Evolutionary conservation across 64 coral and sea anemone species (phyloP), one percentile per base, ranked within the genome.

Genomic region (Pocillopora verrucosa): DNA sequence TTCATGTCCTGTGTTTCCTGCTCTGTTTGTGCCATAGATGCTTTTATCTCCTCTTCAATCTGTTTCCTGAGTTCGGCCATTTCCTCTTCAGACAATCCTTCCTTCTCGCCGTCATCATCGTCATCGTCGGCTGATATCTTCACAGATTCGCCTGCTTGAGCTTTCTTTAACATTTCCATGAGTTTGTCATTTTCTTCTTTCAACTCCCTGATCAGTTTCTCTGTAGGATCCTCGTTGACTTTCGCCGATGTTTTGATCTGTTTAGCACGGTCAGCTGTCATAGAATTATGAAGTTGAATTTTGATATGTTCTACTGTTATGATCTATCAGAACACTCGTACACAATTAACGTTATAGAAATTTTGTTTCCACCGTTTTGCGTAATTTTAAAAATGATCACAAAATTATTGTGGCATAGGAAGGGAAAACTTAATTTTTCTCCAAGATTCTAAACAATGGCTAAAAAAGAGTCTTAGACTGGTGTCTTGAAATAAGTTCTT

Each of bases 151-250:
- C 96, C 96, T 26, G 80, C 72, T 56, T 98, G 86, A 17, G 96
- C 93, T 20, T 88, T 78, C 87, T 98, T 94, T 73, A 98, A 63
- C 93, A 95, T 98, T 83, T 98, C 89, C 58, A 95, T 16, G 13
- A 98, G 91, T 36, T 98, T 98, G 0, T 89, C 96, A 41, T 98
- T 98, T 80, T 98, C 80, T 35, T 98, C 96, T 74, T 94, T 78
- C 13, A 98, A 22, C 24, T 98, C 96, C 58, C 96, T 83, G 57
- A 98, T 98, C 76, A 98, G 38, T 68, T 98, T 98, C 59, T 98
- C 96, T 59, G 96, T 98, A 17, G 96, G 96, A 63, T 98, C 96
- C 76, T 98, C 96, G 11, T 98, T 98, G 20, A 98, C 93, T 62
- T 92, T 94, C 4, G 92, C 96, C 88, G 78, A 78, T 0, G 96